Conservation (phyloP, 2,888 invertebrate genomes). For the Pristionchus mayeri region DNA sequence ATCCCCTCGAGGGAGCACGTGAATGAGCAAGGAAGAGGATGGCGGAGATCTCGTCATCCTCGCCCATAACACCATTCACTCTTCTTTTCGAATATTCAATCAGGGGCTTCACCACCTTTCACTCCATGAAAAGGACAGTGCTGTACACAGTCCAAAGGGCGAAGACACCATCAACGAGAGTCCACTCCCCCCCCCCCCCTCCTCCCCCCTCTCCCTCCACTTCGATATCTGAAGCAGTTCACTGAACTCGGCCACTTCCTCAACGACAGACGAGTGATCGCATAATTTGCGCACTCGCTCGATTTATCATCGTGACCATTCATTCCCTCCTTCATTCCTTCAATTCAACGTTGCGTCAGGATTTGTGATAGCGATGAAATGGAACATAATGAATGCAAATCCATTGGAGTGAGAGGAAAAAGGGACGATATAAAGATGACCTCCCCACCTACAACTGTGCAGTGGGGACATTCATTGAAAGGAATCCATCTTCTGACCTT, state of each 20-base stretch:
- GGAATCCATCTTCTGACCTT: too few relatives aligned
- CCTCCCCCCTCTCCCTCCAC: too few relatives aligned
- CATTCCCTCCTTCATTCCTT: background rate
- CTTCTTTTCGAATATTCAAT: too few relatives aligned
- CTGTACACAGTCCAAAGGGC: background rate
- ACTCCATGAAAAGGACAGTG: background rate
- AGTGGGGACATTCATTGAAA: too few relatives aligned
- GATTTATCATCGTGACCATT: background rate
- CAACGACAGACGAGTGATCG: background rate
- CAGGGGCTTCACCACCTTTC: background rate
- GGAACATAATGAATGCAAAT: conserved; percentile 21
- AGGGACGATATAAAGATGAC: background rate
- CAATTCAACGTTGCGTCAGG: background rate
- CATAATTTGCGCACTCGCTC: conserved; percentile 6
- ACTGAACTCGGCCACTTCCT: background rate
- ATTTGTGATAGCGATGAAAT: background rate
- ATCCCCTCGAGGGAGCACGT: background rate
- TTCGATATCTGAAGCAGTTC: background rate
- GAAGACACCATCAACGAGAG: background rate
- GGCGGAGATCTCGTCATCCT: background rate
- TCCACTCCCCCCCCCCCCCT: too few relatives aligned
- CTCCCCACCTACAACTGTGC: background rate
- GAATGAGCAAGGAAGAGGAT: background rate
- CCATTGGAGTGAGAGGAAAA: background rate
- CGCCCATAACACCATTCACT: too few relatives aligned